These are phyloP conservation scores for Drosophila ezoana DNA, from an alignment of 2,888 invertebrate species.

Conservation along the genomic window DNA sequence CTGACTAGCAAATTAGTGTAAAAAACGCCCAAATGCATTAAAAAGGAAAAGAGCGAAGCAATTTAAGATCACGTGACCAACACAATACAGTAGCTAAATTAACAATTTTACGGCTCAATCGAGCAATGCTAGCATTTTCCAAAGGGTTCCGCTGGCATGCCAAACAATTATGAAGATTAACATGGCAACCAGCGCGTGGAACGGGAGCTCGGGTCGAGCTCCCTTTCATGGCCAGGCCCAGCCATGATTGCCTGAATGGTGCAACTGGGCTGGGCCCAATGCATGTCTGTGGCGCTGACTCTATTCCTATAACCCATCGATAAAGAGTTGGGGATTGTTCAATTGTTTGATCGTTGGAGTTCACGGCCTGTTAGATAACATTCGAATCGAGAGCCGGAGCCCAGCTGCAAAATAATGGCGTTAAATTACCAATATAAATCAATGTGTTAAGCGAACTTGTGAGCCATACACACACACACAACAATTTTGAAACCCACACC, in stretches of 20 bases:
- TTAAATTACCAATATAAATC: constrained; percentile 78
- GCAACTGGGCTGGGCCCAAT: constrained; percentile 25
- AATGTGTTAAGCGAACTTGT: constrained; percentile 61
- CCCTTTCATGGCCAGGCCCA: constrained; percentile 31
- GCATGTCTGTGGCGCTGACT: constrained; percentile 10
- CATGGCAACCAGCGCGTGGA: constrained; percentile 62
- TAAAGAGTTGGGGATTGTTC: constrained; percentile 22
- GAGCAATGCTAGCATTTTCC: constrained; percentile 15
- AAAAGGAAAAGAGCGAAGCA: constrained; percentile 40
- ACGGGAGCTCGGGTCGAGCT: constrained; percentile 39
- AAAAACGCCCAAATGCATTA: constrained; percentile 33
- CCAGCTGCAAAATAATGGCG: constrained; percentile 71
- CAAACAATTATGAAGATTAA: constrained; percentile 73
- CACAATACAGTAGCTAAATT: constrained; percentile 72
- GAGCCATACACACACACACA: constrained; percentile 9
- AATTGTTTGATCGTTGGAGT: constrained; percentile 71
- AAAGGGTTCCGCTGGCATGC: constrained; percentile 43
- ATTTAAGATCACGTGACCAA: constrained; percentile 74
- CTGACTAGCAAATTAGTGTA: constrained; percentile 22
- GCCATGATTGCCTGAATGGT: constrained; percentile 4
- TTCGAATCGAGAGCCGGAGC: constrained; percentile 27
- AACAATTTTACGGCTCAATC: constrained; percentile 75
- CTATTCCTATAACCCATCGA: constrained; percentile 6
- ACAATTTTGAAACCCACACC: constrained; percentile 52
- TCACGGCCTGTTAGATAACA: constrained; percentile 68